phyloP scores from a whole-genome alignment of 2,797 vertebrate genomes.

The Muscicapa comitata region DNA sequence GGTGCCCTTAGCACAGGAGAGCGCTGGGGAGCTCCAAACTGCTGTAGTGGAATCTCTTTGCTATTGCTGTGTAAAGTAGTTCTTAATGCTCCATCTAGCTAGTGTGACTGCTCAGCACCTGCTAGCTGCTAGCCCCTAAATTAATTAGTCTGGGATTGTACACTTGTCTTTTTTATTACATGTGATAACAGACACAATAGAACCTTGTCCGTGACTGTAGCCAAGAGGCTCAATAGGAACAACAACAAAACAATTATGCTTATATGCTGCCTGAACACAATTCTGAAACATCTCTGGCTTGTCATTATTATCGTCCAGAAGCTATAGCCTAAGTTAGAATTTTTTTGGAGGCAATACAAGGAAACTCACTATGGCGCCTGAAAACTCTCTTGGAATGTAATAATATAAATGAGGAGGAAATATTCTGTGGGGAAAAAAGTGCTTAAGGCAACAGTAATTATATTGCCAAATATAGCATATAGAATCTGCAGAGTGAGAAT shows the following conservation, averaged over 20 bases:
- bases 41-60: background rate
- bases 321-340: background rate
- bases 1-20: background rate
- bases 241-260: slow-evolving; percentile 4
- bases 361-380: slow-evolving; percentile 6
- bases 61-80: background rate
- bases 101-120: background rate
- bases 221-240: background rate
- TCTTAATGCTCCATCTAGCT: background rate
- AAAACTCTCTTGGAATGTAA: slow-evolving; percentile 48
- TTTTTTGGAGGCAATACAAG: background rate
- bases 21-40: background rate
- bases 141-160: background rate
- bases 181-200: background rate
- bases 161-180: background rate
- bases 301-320: background rate
- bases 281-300: slow-evolving; percentile 33
- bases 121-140: background rate
- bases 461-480: slow-evolving; percentile 60
- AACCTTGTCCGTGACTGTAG: background rate
- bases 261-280: slow-evolving; percentile 19
- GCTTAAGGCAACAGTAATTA: slow-evolving; percentile 65
- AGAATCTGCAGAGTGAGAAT: slow-evolving; percentile 39
- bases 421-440: slow-evolving; percentile 38
- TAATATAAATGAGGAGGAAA: slow-evolving; percentile 42